Evolutionary conservation across 2,888 invertebrate species (phyloP).

Genomic region (Chalcosyrphus nemorum): DNA sequence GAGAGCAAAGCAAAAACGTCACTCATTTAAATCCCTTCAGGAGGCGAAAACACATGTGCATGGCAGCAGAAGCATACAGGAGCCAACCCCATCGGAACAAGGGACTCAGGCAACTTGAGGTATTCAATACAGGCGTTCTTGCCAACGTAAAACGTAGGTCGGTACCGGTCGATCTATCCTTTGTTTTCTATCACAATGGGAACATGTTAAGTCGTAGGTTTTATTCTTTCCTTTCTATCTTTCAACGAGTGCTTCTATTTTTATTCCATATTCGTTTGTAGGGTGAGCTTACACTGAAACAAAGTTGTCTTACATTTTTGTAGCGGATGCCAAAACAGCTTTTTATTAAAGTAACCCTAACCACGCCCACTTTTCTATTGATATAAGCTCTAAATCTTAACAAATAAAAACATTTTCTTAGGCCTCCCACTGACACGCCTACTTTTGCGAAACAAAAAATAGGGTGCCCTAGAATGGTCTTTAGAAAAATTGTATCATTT

Average conservation of each 20-base stretch:
- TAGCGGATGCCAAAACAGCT: too few relatives aligned
- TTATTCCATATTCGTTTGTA: too few relatives aligned
- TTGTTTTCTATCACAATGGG: slow-evolving; percentile 55
- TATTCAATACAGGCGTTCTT: background rate
- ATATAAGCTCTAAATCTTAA: too few relatives aligned
- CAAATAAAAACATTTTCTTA: too few relatives aligned
- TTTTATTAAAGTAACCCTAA: too few relatives aligned
- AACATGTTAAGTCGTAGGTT: slow-evolving; percentile 23
- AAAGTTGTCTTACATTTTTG: too few relatives aligned
- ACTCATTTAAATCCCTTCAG: slow-evolving; percentile 65
- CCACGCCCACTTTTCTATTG: too few relatives aligned
- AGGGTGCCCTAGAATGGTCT: background rate
- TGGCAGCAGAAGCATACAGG: background rate
- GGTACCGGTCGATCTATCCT: slow-evolving; percentile 45
- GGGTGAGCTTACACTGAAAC: too few relatives aligned
- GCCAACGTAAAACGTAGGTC: slow-evolving; percentile 8
- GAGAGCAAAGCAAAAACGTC: slow-evolving; percentile 50
- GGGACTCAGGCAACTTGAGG: background rate
- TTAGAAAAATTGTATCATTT: background rate
- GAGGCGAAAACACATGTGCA: slow-evolving; percentile 61
- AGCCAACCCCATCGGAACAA: slow-evolving; percentile 12
- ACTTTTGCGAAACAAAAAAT: background rate
- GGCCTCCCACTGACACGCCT: too few relatives aligned
- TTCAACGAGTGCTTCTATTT: background rate
- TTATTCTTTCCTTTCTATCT: slow-evolving; percentile 6